Percentiles rank a stretch among this genome's conserved stretches.
Evolutionary conservation across 2,113 vertebrate species (phyloP).

Genomic region (Bostrychus sinensis): DNA sequence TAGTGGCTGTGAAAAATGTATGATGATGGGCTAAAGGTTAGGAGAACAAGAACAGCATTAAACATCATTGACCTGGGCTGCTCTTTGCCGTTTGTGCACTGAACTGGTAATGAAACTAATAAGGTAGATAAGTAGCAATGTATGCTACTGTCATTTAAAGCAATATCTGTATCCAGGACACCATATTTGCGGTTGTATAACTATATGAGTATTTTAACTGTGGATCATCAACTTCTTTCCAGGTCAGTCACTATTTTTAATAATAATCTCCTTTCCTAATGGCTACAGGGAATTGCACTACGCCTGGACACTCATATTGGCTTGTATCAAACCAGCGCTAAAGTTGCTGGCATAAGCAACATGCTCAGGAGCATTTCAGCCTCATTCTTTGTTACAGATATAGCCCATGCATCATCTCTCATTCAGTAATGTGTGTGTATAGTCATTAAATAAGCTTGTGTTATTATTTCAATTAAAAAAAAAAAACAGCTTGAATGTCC

Average conservation of each 20-base stretch:
- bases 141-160: constrained; percentile 15
- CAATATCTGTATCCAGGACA: constrained; percentile 28
- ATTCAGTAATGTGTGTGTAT: neutral
- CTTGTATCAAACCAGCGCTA: constrained; percentile 24
- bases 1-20: constrained; percentile 41
- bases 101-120: constrained; percentile 44
- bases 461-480: neutral
- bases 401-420: neutral
- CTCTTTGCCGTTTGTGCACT: constrained; percentile 34
- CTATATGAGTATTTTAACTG: constrained; percentile 45
- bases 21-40: constrained; percentile 42
- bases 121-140: constrained; percentile 28
- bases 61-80: constrained; percentile 50
- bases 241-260: constrained; percentile 56
- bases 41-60: constrained; percentile 44
- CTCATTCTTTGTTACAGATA: constrained; percentile 18
- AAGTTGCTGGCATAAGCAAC: constrained; percentile 17
- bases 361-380: constrained; percentile 15
- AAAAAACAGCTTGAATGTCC: neutral
- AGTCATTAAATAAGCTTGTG: neutral
- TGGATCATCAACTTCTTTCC: constrained; percentile 46
- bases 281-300: constrained; percentile 21
- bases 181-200: constrained; percentile 18
- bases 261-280: constrained; percentile 55
- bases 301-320: constrained; percentile 4